Evolutionary conservation across 37 sponge, comb jelly and placozoan species (phyloP).

Genomic region (Halisarca cf. caerulea): DNA sequence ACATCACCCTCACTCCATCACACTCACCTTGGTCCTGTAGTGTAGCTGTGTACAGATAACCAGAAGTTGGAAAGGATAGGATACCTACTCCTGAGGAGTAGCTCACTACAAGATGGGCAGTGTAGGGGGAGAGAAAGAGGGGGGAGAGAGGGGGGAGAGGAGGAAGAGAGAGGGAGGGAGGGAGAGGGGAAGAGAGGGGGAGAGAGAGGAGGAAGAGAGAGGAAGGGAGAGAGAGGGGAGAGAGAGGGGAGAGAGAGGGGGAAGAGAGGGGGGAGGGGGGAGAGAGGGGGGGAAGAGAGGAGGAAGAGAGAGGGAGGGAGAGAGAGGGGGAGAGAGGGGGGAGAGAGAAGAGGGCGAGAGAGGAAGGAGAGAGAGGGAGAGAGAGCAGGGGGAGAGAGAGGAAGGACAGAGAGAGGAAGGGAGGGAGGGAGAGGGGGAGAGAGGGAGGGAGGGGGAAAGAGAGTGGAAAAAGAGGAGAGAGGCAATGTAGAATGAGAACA

Average conservation of each 20-base stretch:
- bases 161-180: background rate
- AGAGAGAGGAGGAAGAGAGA: background rate
- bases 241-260: background rate
- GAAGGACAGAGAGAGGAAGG: too few species aligned
- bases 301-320: background rate
- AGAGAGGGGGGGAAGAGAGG: background rate
- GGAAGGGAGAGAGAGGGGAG: background rate
- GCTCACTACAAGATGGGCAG: background rate
- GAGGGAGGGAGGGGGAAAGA: too few species aligned
- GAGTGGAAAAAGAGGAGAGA: too few species aligned
- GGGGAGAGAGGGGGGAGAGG: background rate
- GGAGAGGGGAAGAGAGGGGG: background rate
- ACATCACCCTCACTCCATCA: background rate
- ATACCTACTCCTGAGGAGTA: constrained; percentile 86
- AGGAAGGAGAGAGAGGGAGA: background rate
- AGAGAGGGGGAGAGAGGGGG: background rate
- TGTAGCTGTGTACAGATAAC: constrained; percentile 58
- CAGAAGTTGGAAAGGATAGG: constrained; percentile 63
- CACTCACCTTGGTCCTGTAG: constrained; percentile 61
- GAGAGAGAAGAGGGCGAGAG: background rate
- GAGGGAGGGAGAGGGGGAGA: too few species aligned
- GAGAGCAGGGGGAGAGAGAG: background rate
- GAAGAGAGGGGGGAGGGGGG: background rate
- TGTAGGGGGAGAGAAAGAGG: background rate
- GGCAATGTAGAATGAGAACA: too few species aligned